phyloP scores from a whole-genome alignment of 2,888 invertebrate species.

The Dasypolia templi region DNA sequence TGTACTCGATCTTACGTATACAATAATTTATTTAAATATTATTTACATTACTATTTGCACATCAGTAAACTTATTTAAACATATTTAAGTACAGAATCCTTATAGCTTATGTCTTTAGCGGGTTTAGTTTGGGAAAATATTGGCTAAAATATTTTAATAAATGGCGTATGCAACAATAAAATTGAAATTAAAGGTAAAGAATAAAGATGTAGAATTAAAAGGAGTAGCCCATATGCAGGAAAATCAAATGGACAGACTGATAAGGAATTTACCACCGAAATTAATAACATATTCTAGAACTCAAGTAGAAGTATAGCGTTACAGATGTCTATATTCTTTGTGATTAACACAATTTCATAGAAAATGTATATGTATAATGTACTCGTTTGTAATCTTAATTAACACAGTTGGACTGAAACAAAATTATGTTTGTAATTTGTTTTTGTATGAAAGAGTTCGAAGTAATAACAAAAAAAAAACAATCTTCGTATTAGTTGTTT shows the following conservation, averaged over 20 bases:
- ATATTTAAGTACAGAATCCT: conserved; percentile 58
- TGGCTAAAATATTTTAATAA: conserved; percentile 24
- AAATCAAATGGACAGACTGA: not conserved
- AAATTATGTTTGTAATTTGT: not conserved
- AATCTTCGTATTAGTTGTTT: not conserved
- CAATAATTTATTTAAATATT: conserved; percentile 80
- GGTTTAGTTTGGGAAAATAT: conserved; percentile 23
- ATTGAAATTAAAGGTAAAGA: not conserved
- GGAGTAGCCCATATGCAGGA: not conserved
- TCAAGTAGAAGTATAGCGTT: not conserved
- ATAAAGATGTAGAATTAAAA: not conserved
- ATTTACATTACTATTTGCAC: conserved; percentile 70
- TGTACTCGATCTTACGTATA: conserved; percentile 74
- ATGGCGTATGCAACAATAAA: not conserved
- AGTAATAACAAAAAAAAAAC: not conserved
- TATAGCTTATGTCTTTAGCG: conserved; percentile 19
- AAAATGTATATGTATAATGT: not conserved
- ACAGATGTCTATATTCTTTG: not conserved
- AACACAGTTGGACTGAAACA: not conserved
- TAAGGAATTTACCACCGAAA: not conserved
- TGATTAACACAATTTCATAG: not conserved
- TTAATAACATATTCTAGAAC: conserved; percentile 7
- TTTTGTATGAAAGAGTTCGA: not conserved
- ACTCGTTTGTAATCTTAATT: too few relatives aligned
- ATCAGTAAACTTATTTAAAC: conserved; percentile 52